A percentile compares a stretch with the other conserved stretches of the same genome.
phyloP scores from a whole-genome alignment of 2,797 vertebrate species.

The Crossoptilon crossoptilon region DNA sequence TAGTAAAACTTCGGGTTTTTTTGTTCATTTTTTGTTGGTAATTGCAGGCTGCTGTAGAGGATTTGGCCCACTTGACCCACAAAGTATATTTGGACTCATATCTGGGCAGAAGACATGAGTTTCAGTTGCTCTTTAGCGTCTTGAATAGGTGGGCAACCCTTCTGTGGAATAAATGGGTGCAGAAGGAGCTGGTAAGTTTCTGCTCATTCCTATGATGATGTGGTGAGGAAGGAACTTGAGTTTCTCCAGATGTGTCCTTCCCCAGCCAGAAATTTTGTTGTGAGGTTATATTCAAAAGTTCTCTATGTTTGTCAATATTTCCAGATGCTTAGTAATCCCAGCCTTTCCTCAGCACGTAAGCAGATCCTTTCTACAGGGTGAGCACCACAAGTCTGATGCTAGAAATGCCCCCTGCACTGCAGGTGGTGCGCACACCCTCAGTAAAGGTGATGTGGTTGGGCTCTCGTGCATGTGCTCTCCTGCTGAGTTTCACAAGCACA shows the following conservation, averaged over 20 bases:
- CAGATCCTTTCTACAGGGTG: neutral
- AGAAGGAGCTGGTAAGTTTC: neutral
- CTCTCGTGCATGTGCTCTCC: neutral
- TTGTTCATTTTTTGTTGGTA: neutral
- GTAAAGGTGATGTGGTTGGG: neutral
- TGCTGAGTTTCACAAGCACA: neutral
- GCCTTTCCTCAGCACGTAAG: accelerated
- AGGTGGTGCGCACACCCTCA: neutral
- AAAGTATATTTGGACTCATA: neutral
- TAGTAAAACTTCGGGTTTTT: neutral
- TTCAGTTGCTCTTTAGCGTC: neutral
- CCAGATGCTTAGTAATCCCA: neutral
- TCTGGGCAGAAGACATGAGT: neutral
- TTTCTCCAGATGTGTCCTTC: neutral
- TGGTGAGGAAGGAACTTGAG: neutral
- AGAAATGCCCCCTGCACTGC: neutral
- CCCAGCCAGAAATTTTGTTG: neutral
- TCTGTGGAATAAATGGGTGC: neutral
- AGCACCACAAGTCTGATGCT: neutral
- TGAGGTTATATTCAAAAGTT: neutral
- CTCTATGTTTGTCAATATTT: neutral
- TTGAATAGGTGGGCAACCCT: neutral
- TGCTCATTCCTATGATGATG: neutral
- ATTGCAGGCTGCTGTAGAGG: neutral
- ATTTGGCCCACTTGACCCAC: neutral